These are phyloP conservation scores for Sylvilagus floridanus DNA, from an alignment of 2,797 vertebrate genomes.

Conservation along the genomic window DNA sequence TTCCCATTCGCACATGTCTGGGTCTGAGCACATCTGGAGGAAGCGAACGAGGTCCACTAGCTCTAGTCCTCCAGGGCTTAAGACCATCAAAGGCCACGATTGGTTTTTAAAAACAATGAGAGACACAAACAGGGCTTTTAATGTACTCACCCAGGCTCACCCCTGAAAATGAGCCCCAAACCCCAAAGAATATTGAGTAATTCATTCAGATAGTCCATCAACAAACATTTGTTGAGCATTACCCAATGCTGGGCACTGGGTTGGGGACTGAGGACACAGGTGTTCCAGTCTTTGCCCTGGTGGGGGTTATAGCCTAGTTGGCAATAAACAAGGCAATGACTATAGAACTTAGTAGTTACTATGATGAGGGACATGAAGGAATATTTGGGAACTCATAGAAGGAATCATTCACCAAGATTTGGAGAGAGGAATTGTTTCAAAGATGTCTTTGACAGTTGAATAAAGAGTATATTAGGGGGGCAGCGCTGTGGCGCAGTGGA, in stretches of 20 bases:
- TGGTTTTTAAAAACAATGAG: constrained; percentile 63
- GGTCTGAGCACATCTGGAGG: constrained; percentile 69
- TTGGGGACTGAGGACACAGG: not conserved
- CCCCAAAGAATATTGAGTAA: not conserved
- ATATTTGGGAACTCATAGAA: not conserved
- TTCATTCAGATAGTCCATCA: not conserved
- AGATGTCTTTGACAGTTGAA: not conserved
- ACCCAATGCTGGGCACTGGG: not conserved
- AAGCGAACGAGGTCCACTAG: constrained; percentile 47
- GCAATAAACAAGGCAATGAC: not conserved
- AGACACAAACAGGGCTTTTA: constrained; percentile 60
- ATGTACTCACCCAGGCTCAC: not conserved
- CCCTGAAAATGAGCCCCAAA: constrained; percentile 36
- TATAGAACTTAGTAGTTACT: not conserved
- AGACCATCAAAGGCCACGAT: constrained; percentile 49
- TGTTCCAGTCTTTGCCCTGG: not conserved
- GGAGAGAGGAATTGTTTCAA: not conserved
- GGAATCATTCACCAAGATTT: not conserved
- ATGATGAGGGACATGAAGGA: not conserved
- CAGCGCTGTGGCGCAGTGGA: too few relatives aligned
- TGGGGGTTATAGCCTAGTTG: not conserved
- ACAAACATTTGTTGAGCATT: constrained; percentile 38
- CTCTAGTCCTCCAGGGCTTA: constrained; percentile 7
- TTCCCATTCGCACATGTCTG: constrained; percentile 56
- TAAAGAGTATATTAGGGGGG: not conserved